Evolutionary conservation across 2,113 vertebrate species (phyloP).

Genomic region (Elaphurus davidianus): DNA sequence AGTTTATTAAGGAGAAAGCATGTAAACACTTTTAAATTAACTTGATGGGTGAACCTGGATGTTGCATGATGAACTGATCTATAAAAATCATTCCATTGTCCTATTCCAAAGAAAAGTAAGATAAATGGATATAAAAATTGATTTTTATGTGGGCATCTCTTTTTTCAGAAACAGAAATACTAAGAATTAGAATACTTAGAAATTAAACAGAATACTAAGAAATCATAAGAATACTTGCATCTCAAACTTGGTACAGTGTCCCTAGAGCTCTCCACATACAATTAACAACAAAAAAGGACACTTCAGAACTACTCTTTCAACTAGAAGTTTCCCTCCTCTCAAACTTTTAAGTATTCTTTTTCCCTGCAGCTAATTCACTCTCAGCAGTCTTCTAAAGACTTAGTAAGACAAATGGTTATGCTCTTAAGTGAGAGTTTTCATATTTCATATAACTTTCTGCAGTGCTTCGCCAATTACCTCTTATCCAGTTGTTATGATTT

Average conservation of each 20-base stretch:
- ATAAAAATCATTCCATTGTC: not conserved
- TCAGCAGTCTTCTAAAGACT: not conserved
- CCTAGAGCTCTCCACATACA: not conserved
- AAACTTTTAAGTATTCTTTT: not conserved
- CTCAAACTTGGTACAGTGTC: not conserved
- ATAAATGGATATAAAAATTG: not conserved
- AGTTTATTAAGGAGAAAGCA: conserved; percentile 13
- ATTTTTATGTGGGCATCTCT: not conserved
- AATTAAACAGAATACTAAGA: no score
- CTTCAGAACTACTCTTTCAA: not conserved
- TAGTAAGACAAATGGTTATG: not conserved
- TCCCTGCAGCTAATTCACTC: not conserved
- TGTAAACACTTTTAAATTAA: conserved; percentile 13
- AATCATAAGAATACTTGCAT: not conserved
- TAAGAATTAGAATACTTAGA: not conserved
- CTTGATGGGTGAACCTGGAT: not conserved
- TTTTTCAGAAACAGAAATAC: not conserved
- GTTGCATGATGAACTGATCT: not conserved
- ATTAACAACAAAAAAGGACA: not conserved
- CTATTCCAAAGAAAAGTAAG: not conserved
- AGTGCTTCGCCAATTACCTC: not conserved
- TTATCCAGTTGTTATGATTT: not conserved
- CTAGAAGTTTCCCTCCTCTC: not conserved
- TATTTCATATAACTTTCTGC: conserved; percentile 31
- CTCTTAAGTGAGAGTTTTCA: not conserved